Base-by-base conservation (phyloP, 1,140 invertebrate genomes). In the Thaumetopoea pityocampa region DNA sequence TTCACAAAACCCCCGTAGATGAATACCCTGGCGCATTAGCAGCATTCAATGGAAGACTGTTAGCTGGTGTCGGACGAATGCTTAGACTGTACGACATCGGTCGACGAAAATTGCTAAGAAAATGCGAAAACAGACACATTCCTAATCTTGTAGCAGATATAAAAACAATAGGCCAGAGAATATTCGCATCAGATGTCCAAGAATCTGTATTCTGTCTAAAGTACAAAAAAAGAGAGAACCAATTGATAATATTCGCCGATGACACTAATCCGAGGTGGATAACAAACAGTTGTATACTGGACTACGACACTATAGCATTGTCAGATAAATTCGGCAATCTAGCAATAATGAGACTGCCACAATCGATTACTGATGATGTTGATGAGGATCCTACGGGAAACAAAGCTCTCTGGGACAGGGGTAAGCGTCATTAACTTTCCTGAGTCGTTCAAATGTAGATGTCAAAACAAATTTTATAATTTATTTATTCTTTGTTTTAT, bases 251-350 rank as follows among this genome's bases (percentile, higher is more conserved):
- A 23, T 99, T 99, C 85, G 96, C 97, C 2, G 98, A 99, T 82
- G 98, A 99, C 65, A 98, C 96, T 0, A 94, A 96, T 86, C 98
- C 98, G 0, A 72, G 98, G 30, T 99, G 96, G 95, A 92, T 99
- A 1, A 99, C 97, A 0, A 92, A 93, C 16, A 94, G 94, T 0
- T 92, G 92, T 56, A 87, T 99, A n/a, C 80, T 99, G 7, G 98
- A 99, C 86, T 99, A 98, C 61, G 95, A 98, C 63, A 99, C 98
- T 2, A 92, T 99, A 11, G 97, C 97, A 0, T 92, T 94, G 18
- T 96, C 95, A 2, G 98, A 99, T 78, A 99, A 99, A 82, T 99
- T 99, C 89, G 98, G 98, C n/a, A 99, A 99, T 72, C 89, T 99
- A 51, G 90, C 93, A 37, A 90, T 99, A 47, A 92, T 98, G 51